These are phyloP conservation scores for Neolamprologus ventralis DNA, from an alignment of 2,113 vertebrate genomes.

Conservation along the genomic window DNA sequence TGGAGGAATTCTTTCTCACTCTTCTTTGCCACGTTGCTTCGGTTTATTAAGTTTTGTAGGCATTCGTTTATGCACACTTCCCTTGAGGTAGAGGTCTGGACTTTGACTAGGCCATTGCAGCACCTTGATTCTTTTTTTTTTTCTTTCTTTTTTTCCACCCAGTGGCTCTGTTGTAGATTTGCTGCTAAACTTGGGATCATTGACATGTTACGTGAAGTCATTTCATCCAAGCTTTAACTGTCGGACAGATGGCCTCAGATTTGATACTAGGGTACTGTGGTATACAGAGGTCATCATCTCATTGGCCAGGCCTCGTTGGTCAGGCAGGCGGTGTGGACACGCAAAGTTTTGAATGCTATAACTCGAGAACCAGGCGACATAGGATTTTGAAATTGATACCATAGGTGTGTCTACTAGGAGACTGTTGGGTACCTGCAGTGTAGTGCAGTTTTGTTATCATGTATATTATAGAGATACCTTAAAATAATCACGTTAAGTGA, in stretches of 20 bases:
- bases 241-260: neutral
- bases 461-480: neutral
- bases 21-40: neutral
- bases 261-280: neutral
- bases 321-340: neutral
- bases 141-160: neutral
- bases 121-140: neutral
- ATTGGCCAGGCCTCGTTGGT: neutral
- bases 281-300: neutral
- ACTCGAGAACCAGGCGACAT: neutral
- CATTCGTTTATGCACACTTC: neutral
- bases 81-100: neutral
- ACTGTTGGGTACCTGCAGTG: neutral
- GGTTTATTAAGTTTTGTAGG: neutral
- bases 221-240: neutral
- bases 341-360: neutral
- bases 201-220: neutral
- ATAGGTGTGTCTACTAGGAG: neutral
- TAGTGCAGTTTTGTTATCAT: neutral
- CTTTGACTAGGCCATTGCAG: neutral
- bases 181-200: neutral
- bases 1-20: neutral
- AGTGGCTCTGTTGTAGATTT: neutral
- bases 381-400: neutral
- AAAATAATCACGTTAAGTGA: neutral